Conservation (phyloP, 2,797 vertebrate genomes). For the Ara ararauna region DNA sequence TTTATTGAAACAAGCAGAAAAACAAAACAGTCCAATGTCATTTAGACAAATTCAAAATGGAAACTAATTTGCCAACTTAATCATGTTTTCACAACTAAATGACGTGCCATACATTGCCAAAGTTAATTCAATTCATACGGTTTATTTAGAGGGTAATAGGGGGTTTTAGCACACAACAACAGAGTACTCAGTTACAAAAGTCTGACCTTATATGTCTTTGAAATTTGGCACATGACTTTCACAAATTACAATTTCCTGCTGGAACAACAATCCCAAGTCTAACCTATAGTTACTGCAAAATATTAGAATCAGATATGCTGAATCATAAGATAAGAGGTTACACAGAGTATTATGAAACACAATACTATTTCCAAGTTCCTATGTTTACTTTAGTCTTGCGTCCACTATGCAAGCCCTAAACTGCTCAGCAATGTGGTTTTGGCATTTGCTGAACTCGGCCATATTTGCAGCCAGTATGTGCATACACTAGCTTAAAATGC, state of each 20-base stretch:
- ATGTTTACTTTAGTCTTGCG: neutral
- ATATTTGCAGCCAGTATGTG: neutral
- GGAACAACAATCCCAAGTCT: neutral
- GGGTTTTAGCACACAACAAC: neutral
- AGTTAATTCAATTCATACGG: neutral
- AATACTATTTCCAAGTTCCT: neutral
- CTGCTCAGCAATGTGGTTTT: neutral
- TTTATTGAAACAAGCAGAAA: neutral
- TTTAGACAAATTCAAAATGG: neutral
- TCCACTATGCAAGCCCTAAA: neutral
- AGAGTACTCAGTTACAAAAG: neutral
- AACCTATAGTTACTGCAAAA: neutral
- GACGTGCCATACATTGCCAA: neutral
- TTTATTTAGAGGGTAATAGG: neutral
- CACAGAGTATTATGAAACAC: neutral
- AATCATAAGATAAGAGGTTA: neutral
- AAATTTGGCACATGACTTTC: neutral
- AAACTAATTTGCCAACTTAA: neutral
- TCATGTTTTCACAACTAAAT: neutral
- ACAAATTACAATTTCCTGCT: neutral
- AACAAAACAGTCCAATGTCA: neutral
- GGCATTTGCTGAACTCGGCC: neutral
- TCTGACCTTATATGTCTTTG: neutral
- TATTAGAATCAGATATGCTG: neutral
- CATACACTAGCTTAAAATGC: neutral